These are phyloP conservation scores for Portevinia maculata DNA, from an alignment of 2,888 invertebrate genomes.

Conservation along the genomic window DNA sequence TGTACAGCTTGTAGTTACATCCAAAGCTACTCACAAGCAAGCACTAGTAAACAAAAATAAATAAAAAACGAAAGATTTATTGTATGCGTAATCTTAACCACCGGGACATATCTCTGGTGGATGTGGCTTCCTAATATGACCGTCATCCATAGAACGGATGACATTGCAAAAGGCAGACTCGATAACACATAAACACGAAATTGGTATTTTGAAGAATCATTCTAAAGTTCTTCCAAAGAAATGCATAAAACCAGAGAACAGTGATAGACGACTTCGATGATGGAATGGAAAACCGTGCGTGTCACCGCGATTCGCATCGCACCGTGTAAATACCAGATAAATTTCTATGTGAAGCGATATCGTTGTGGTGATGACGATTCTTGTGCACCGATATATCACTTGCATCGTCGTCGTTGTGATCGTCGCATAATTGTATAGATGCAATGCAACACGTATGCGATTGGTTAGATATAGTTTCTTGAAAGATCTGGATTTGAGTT, in stretches of 20 bases:
- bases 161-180: constrained; percentile 45
- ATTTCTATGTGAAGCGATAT: constrained; percentile 39
- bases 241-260: constrained; percentile 13
- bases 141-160: not conserved
- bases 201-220: constrained; percentile 46
- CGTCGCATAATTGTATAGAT: not conserved
- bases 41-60: constrained; percentile 17
- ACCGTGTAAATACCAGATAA: constrained; percentile 58
- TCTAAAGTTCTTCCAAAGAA: constrained; percentile 42
- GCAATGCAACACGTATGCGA: constrained; percentile 25
- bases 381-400: constrained; percentile 21
- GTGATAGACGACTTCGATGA: too few relatives aligned
- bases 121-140: constrained; percentile 48
- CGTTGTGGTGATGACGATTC: constrained; percentile 39
- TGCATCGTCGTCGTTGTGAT: not conserved
- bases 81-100: constrained; percentile 62
- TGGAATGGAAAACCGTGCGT: constrained; percentile 12
- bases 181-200: constrained; percentile 24
- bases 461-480: constrained; percentile 23
- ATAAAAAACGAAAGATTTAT: constrained; percentile 32
- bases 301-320: not conserved
- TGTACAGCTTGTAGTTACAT: too few relatives aligned
- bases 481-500: constrained; percentile 38
- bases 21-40: not conserved
- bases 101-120: constrained; percentile 50